phyloP scores from a whole-genome alignment of 2,797 vertebrate genomes.

The Vultur gryphus region DNA sequence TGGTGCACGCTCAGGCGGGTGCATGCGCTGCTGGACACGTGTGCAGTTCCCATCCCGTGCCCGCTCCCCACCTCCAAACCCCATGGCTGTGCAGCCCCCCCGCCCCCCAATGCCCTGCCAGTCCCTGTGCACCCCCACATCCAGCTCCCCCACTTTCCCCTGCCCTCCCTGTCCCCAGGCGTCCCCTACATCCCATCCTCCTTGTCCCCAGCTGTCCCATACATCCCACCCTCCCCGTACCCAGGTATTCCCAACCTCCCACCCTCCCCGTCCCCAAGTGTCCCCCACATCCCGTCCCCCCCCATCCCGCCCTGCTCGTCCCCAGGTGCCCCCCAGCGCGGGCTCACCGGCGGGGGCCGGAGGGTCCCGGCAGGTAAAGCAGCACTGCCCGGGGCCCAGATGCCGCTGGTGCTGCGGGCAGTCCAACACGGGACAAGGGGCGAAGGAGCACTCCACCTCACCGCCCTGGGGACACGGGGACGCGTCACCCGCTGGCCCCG shows the following conservation, averaged over 20 bases:
- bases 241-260: not conserved
- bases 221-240: not conserved
- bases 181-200: not conserved
- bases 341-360: conserved; percentile 58
- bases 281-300: not conserved
- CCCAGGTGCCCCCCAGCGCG: too few species aligned
- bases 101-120: fast-evolving
- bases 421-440: conserved; percentile 71
- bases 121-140: not conserved
- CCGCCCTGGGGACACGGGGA: conserved; percentile 57
- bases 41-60: not conserved
- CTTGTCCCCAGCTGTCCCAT: not conserved
- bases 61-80: not conserved
- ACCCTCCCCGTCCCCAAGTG: not conserved
- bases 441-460: conserved; percentile 77
- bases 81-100: not conserved
- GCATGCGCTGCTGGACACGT: fast-evolving
- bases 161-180: not conserved
- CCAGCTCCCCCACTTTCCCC: not conserved
- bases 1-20: fast-evolving
- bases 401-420: conserved; percentile 76
- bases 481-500: not conserved
- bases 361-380: conserved; percentile 72
- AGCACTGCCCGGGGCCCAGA: conserved; percentile 74
- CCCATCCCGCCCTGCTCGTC: not conserved